Base-by-base conservation (phyloP, 2,113 vertebrate genomes). In the Etia nguti region DNA sequence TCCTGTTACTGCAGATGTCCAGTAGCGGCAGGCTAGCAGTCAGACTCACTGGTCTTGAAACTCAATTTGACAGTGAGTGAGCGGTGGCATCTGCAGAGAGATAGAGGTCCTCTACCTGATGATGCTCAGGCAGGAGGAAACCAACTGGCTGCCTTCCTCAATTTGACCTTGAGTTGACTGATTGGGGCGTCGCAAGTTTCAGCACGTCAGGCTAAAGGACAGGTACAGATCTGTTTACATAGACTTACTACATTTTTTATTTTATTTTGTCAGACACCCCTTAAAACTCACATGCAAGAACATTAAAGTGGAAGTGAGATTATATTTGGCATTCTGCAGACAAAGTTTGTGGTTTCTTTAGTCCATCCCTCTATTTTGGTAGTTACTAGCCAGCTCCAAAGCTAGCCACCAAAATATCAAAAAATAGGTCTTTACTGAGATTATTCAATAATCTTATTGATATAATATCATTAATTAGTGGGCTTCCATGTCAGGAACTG, bases 41-140 rank as follows among this genome's bases (percentile, higher is more conserved):
- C 82, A 52, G 38, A 85, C 62, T 59, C 57, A 15, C 50, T 11
- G 10, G 18, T 65, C 15, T 36, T 65, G 5, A 70, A 31, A 86
- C 57, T 77, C 60, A 36, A 16, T 55, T 75, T 55, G 85, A 88
- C 89, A 88, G 80, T 86, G 89, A 90, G 62, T 86, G 87, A 94
- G 77, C 6, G 41, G 81, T 36, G 81, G 80, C 87, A 86, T 90
- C 86, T 86, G 85, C 56, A 59, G 18, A 75, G 34, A 82, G 41
- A 29, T 5, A 50, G 43, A 77, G 43, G 43, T 81, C 59, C 81
- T 36, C 73, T 16, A 83, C 50, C 84, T 86, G 83, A 79, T 83
- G 41, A 34, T 24, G 8, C 59, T 77, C 15, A 60, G 41, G 26
- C 65, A 26, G 46, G 16, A 36, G 36, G 80, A 68, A 75, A 59